Conservation (phyloP, 2,888 invertebrate species). For the Teinopalpus imperialis region DNA sequence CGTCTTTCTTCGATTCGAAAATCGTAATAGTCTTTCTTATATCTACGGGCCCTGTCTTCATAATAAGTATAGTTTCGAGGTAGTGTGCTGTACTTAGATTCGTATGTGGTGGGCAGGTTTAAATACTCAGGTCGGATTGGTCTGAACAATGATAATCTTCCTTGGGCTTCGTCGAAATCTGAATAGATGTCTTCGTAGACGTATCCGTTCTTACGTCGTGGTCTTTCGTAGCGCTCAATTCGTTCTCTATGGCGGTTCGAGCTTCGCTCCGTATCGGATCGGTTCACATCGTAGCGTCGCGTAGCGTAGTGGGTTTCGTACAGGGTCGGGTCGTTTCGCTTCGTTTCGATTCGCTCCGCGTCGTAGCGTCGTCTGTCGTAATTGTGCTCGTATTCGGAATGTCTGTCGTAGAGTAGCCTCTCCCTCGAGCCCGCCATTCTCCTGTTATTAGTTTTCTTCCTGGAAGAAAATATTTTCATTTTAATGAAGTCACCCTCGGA, state of each 20-base stretch:
- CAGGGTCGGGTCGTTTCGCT: slow-evolving; percentile 12
- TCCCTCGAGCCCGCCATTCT: slow-evolving; percentile 74
- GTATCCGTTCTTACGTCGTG: slow-evolving; percentile 68
- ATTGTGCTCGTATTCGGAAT: slow-evolving; percentile 55
- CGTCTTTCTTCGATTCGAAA: slow-evolving; percentile 67
- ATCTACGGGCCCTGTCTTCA: slow-evolving; percentile 54
- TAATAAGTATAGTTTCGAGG: slow-evolving; percentile 68
- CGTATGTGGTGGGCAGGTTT: slow-evolving; percentile 64
- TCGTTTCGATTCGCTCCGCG: slow-evolving; percentile 18
- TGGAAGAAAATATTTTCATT: slow-evolving; percentile 53
- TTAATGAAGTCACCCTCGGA: slow-evolving; percentile 37
- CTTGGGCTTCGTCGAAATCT: slow-evolving; percentile 75
- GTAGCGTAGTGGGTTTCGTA: slow-evolving; percentile 16
- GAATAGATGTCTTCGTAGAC: slow-evolving; percentile 78
- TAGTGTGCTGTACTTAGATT: slow-evolving; percentile 68
- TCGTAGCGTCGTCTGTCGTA: slow-evolving; percentile 52
- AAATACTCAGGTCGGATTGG: slow-evolving; percentile 76
- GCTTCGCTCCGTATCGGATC: slow-evolving; percentile 26
- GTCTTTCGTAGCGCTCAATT: slow-evolving; percentile 46
- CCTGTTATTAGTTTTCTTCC: slow-evolving; percentile 49
- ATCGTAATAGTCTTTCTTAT: slow-evolving; percentile 71
- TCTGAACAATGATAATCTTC: slow-evolving; percentile 68
- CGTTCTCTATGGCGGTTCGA: slow-evolving; percentile 42
- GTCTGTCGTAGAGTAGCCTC: slow-evolving; percentile 64
- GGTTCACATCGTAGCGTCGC: slow-evolving; percentile 28